Evolutionary conservation across 2,888 invertebrate species (phyloP).

Genomic region (Choristoneura rosaceana): DNA sequence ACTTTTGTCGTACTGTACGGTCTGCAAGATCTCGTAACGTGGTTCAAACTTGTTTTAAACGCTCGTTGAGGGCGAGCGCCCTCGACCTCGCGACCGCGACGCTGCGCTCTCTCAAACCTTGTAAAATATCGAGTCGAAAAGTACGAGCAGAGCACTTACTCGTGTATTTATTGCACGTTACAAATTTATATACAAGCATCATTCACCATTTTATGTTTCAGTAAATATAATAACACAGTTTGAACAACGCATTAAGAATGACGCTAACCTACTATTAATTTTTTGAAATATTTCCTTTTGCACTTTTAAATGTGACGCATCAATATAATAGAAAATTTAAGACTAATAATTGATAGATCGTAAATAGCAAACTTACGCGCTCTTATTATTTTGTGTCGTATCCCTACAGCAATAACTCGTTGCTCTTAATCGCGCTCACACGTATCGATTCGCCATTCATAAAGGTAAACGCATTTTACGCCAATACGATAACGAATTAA

Average conservation of each 20-base stretch:
- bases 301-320: conserved; percentile 17
- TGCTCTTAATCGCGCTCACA: conserved; percentile 1
- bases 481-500: not conserved
- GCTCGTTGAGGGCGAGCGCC: not conserved
- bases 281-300: not conserved
- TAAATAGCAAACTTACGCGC: conserved; percentile 15
- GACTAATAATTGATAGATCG: conserved; percentile 34
- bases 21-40: not conserved
- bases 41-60: not conserved
- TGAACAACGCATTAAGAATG: conserved; percentile 1
- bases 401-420: conserved; percentile 2
- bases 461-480: not conserved
- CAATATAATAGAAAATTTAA: conserved; percentile 25
- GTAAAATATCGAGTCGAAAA: not conserved
- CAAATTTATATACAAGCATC: no score
- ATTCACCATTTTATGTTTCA: not conserved
- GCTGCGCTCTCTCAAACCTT: not conserved
- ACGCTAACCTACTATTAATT: not conserved
- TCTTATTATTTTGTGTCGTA: not conserved
- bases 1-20: not conserved
- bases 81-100: not conserved
- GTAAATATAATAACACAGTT: not conserved
- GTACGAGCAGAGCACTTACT: not conserved
- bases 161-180: not conserved
- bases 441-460: not conserved